Conservation (phyloP, 2,113 vertebrate species). For the Vicugna pacos region DNA sequence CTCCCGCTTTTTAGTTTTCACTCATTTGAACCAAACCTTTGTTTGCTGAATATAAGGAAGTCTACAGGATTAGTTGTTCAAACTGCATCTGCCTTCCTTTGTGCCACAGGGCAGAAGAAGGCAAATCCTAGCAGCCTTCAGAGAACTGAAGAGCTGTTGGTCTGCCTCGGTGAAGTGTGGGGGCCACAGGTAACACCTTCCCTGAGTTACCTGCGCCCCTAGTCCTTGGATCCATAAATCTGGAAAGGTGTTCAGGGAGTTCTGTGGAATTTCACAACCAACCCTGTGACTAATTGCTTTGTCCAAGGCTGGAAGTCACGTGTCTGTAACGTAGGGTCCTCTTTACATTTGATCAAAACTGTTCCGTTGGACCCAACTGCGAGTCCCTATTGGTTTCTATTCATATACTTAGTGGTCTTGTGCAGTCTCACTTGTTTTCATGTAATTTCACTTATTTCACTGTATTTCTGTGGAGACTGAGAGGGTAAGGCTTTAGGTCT, state of each 20-base stretch:
- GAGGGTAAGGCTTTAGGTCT: background rate
- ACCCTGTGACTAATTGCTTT: background rate
- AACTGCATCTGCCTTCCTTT: background rate
- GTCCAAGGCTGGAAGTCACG: too few species aligned
- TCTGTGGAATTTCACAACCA: background rate
- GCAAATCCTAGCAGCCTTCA: background rate
- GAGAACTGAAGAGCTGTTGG: background rate
- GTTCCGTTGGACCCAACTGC: background rate
- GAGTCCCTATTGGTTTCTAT: background rate
- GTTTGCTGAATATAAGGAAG: background rate
- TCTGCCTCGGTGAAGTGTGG: background rate
- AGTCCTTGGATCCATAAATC: background rate
- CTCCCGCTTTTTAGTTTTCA: background rate
- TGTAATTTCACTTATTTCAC: background rate
- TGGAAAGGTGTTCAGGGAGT: background rate
- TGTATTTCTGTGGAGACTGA: background rate
- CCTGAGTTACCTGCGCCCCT: rapidly evolving
- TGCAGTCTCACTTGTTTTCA: background rate
- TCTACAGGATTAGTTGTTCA: background rate
- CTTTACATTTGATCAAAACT: background rate
- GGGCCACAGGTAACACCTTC: background rate
- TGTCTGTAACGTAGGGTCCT: background rate
- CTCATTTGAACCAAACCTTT: background rate
- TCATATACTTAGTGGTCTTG: background rate
- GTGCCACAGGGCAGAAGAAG: background rate